phyloP scores from a whole-genome alignment of 1,140 invertebrate genomes.

The Saccostrea echinata region DNA sequence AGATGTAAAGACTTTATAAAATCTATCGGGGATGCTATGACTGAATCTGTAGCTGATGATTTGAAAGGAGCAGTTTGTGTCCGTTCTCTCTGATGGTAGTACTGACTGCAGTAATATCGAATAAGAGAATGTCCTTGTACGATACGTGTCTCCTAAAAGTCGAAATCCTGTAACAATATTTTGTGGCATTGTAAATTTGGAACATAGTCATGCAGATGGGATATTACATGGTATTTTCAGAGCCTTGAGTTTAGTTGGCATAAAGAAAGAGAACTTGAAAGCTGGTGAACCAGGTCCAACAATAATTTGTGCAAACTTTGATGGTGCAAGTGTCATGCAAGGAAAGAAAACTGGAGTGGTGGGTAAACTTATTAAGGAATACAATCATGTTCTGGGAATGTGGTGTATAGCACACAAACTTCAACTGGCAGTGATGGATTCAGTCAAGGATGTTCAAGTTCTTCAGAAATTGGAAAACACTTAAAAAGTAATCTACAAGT shows the following conservation, averaged over 20 bases:
- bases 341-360: slow-evolving; percentile 37
- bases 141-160: background rate
- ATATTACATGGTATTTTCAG: background rate
- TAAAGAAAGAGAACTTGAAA: background rate
- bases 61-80: slow-evolving; percentile 17
- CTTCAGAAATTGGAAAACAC: slow-evolving; percentile 41
- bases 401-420: slow-evolving; percentile 46
- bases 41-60: background rate
- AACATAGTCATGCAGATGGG: slow-evolving; percentile 13
- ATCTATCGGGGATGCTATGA: background rate
- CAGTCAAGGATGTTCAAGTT: slow-evolving; percentile 36
- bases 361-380: slow-evolving; percentile 15
- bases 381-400: slow-evolving; percentile 33
- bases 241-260: no score
- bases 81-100: slow-evolving; percentile 34
- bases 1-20: background rate
- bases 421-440: slow-evolving; percentile 39
- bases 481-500: slow-evolving; percentile 40
- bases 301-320: slow-evolving; percentile 41
- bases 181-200: background rate
- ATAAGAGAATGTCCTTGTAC: slow-evolving; percentile 28
- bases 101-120: slow-evolving; percentile 5
- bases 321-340: slow-evolving; percentile 45
- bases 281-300: background rate
- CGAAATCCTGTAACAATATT: slow-evolving; percentile 4